Base-by-base conservation (phyloP, 2,888 invertebrate genomes). In the Drosophila setosimentum region DNA sequence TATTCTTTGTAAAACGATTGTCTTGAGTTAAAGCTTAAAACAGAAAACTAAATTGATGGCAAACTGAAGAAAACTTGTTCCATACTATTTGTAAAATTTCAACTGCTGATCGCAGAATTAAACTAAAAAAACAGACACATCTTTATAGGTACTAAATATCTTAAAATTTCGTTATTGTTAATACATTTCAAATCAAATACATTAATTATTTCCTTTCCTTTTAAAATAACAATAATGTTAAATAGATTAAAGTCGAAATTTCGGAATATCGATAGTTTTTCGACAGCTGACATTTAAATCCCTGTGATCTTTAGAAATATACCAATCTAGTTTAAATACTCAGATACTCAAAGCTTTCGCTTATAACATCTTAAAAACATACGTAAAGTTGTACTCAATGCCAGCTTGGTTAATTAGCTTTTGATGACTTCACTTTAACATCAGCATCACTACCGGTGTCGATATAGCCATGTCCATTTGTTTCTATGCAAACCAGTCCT, bases 311-410 rank as follows among this genome's bases (percentile, higher is more conserved):
- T 42, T 13, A 13, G 6, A 6, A 2, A 42, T 7, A 1, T 3
- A n/a, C 10, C 10, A 5, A 42, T 13, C 21, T 45, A 13, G 13
- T 21, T 21, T 7, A 13, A 21, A 45, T 21, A 21, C 2, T 7
- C 2, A 7, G 3, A 21, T 7, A 1, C 2, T 7, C 1, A 45
- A 21, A 7, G 6, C 6, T 13, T 21, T 21, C 0, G 0, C 2
- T 21, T 3, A 21, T 45, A 7, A 45, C 13, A 21, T 13, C 7
- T 7, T 21, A 21, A 21, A 21, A 21, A 21, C 21, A 7, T 2
- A 16, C 13, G 13, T 7, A 45, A 45, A 24, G 13, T 16, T 45
- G 1, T 5, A 21, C 5, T 42, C 11, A 21, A 5, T 21, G 2
- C 11, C 5, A 42, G 11, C 21, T 13, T 21, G 13, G 11, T 1